Evolutionary conservation across 1,140 invertebrate genomes (phyloP).

Genomic region (Galendromus occidentalis): DNA sequence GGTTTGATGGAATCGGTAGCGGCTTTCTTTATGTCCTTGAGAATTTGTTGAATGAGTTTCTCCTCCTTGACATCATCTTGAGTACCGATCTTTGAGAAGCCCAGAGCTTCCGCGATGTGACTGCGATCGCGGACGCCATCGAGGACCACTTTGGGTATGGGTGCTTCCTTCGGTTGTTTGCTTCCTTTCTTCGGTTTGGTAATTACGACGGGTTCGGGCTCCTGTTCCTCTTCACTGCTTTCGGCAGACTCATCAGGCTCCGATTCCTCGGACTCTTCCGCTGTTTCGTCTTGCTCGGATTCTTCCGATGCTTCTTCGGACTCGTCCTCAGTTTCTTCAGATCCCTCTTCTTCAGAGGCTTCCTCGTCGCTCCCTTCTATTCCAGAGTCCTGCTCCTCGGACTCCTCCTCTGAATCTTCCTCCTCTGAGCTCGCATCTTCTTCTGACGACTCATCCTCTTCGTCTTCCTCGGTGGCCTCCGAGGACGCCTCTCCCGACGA

Average conservation of each 20-base stretch:
- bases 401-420: background rate
- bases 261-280: constrained; percentile 9
- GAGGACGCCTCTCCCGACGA: background rate
- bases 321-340: constrained; percentile 24
- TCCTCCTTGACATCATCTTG: constrained; percentile 31
- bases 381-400: background rate
- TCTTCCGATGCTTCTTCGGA: constrained; percentile 1
- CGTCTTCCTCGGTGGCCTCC: background rate
- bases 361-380: background rate
- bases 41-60: constrained; percentile 48
- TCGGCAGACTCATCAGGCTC: background rate
- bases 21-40: constrained; percentile 63
- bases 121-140: constrained; percentile 39
- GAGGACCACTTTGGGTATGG: background rate
- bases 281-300: background rate
- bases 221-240: background rate
- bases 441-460: background rate
- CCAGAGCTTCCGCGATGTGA: constrained; percentile 56
- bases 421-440: background rate
- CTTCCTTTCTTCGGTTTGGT: background rate
- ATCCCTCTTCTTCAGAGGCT: constrained; percentile 21
- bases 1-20: constrained; percentile 74
- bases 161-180: constrained; percentile 13
- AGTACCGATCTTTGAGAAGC: constrained; percentile 43
- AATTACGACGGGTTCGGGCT: background rate